Conservation (phyloP, 2,113 vertebrate species). For the Colossoma macropomum region DNA sequence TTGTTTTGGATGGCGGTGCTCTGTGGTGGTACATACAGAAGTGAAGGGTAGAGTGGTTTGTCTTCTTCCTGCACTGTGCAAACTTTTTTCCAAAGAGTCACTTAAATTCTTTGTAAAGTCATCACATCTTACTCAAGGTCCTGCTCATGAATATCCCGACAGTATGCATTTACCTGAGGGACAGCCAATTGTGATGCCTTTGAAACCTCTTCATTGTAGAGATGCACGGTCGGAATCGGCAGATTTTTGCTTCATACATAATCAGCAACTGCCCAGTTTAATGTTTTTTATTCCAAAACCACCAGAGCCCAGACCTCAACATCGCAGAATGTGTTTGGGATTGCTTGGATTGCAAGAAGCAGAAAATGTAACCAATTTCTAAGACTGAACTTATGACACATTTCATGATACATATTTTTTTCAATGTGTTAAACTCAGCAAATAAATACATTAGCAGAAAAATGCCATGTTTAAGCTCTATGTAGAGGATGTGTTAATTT, state of each 20-base stretch:
- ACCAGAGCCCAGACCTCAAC: no score
- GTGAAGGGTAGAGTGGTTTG: not conserved
- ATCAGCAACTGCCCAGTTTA: not conserved
- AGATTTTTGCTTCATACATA: no score
- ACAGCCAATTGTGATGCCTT: not conserved
- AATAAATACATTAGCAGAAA: no score
- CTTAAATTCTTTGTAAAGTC: constrained; percentile 29
- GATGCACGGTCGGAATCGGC: no score
- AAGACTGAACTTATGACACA: no score
- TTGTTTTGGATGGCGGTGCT: not conserved
- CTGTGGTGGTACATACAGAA: not conserved
- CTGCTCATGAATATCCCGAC: constrained; percentile 9
- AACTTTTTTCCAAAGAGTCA: constrained; percentile 2
- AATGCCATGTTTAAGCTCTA: no score
- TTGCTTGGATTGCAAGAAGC: no score
- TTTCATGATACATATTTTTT: no score
- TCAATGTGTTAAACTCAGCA: no score
- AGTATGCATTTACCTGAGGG: not conserved
- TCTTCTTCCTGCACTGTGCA: not conserved
- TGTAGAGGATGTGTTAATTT: no score
- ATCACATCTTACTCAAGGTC: constrained; percentile 22
- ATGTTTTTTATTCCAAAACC: not conserved
- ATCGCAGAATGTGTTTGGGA: no score
- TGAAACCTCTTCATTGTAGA: not conserved
- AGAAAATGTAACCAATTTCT: no score